phyloP scores from a whole-genome alignment of 2,113 vertebrate genomes.

The Noturus placidus region DNA sequence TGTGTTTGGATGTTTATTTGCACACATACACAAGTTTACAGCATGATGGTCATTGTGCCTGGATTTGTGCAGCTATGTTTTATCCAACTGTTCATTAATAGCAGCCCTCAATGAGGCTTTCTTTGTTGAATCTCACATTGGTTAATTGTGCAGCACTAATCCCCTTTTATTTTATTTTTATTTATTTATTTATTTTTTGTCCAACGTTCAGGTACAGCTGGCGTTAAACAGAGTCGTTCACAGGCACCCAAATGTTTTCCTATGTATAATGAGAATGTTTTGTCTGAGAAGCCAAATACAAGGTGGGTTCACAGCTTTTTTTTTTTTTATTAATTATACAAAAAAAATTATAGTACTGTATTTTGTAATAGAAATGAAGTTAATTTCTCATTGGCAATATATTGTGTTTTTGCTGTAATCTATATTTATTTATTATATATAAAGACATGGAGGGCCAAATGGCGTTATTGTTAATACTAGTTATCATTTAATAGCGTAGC shows the following conservation, averaged over 20 bases:
- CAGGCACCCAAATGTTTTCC: constrained; percentile 1
- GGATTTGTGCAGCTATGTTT: not conserved
- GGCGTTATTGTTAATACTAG: not conserved
- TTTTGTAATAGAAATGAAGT: not conserved
- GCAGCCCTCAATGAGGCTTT: not conserved
- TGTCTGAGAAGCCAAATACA: constrained; percentile 9
- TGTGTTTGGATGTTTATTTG: too few relatives aligned
- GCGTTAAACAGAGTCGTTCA: not conserved
- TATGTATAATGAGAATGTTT: constrained; percentile 33
- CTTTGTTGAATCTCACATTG: not conserved
- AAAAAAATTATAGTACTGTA: not conserved
- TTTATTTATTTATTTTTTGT: too few relatives aligned
- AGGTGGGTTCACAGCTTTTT: constrained; percentile 34
- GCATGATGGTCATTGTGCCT: too few relatives aligned
- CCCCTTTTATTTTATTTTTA: too few relatives aligned
- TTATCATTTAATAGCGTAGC: not conserved
- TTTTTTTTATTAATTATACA: too few relatives aligned
- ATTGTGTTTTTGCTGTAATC: not conserved
- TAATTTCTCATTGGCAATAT: not conserved
- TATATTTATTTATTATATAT: not conserved
- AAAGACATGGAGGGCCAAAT: too few relatives aligned
- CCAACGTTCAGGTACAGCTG: constrained; percentile 13
- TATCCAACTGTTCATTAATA: not conserved
- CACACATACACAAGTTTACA: not conserved
- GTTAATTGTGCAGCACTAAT: not conserved